These are phyloP conservation scores for Odocoileus hemionus DNA, from an alignment of 2,113 vertebrate species.

Conservation along the genomic window DNA sequence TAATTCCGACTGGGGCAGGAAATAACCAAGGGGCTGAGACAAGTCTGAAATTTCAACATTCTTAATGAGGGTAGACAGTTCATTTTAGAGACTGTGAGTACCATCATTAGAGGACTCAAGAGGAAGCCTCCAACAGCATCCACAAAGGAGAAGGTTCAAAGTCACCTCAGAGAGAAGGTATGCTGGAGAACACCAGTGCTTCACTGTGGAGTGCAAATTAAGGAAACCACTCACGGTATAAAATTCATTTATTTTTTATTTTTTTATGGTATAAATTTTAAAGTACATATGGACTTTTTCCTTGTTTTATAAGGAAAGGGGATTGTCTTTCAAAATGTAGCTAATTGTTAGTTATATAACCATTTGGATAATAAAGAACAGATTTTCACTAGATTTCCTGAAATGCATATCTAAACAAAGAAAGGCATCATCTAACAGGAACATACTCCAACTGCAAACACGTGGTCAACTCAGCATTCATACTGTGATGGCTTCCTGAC, in stretches of 20 bases:
- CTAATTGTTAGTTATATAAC: neutral
- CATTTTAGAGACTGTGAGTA: slow-evolving; percentile 29
- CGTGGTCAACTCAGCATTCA: neutral
- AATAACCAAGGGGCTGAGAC: slow-evolving; percentile 34
- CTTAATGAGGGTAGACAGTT: slow-evolving; percentile 49
- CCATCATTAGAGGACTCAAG: slow-evolving; percentile 31
- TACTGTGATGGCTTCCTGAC: neutral
- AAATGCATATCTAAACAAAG: slow-evolving; percentile 26
- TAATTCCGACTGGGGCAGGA: slow-evolving; percentile 15
- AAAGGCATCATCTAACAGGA: slow-evolving; percentile 43
- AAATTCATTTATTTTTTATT: neutral
- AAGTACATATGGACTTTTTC: neutral
- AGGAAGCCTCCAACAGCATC: slow-evolving; percentile 39
- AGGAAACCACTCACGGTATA: neutral
- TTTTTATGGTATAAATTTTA: neutral
- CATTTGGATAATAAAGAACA: slow-evolving; percentile 4
- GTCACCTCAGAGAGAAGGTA: slow-evolving; percentile 49
- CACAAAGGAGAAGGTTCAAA: slow-evolving; percentile 52
- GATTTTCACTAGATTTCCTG: neutral
- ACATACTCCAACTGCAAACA: slow-evolving; percentile 28
- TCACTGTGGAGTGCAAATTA: neutral
- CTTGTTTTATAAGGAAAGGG: slow-evolving; percentile 1
- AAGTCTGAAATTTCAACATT: slow-evolving; percentile 37
- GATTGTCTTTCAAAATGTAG: neutral
- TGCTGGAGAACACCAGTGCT: neutral